A percentile compares a stretch with the other conserved stretches of the same genome.
These are phyloP conservation scores for Agelas oroides DNA, from an alignment of 37 sponge, comb jelly and placozoan species.

Conservation along the genomic window DNA sequence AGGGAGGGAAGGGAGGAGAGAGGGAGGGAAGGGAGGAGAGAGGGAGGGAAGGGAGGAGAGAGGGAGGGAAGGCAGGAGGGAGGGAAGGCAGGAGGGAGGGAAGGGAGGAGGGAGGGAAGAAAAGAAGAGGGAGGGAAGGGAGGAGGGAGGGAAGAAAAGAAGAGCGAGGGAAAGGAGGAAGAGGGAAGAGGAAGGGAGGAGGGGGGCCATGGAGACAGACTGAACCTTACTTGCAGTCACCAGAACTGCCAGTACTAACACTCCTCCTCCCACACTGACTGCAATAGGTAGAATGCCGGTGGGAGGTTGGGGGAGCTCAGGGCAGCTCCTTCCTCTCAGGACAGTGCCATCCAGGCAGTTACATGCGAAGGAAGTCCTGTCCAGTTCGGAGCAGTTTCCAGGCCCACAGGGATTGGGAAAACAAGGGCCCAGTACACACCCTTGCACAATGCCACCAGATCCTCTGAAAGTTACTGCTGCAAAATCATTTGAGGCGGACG, in stretches of 20 bases:
- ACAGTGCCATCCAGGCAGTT: conserved; percentile 34
- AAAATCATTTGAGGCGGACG: conserved; percentile 41
- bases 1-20: no score
- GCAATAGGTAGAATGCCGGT: not conserved
- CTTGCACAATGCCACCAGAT: not conserved
- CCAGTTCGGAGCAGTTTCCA: conserved; percentile 40
- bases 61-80: no score
- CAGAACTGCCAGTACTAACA: conserved; percentile 2
- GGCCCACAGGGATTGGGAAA: conserved; percentile 51
- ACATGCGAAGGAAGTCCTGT: conserved; percentile 20
- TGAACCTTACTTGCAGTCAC: not conserved
- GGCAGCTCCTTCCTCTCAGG: not conserved
- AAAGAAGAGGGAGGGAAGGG: no score
- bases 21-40: no score
- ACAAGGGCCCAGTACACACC: conserved; percentile 53
- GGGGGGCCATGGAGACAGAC: no score
- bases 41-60: no score
- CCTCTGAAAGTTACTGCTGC: conserved; percentile 45
- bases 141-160: no score
- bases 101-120: no score
- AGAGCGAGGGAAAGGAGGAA: no score
- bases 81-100: no score
- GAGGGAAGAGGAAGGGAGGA: no score
- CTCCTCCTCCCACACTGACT: not conserved
- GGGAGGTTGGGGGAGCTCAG: not conserved